Conservation (phyloP, 2,113 vertebrate species). For the Cololabis saira region DNA sequence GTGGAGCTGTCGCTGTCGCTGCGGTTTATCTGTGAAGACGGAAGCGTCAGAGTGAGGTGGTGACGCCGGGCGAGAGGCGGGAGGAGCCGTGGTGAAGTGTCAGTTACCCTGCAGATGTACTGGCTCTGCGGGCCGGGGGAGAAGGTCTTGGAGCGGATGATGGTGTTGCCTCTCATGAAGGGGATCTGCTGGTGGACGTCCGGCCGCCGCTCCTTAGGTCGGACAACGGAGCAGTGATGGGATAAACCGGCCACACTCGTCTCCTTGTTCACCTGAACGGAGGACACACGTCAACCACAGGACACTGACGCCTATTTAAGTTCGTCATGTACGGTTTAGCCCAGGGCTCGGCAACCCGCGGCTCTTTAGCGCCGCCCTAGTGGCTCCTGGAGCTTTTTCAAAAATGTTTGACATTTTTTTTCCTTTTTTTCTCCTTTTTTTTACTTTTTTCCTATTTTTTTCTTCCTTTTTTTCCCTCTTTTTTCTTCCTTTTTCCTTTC, state of each 20-base stretch:
- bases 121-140: slow-evolving; percentile 97
- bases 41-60: neutral
- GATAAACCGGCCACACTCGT: slow-evolving; percentile 87
- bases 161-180: slow-evolving; percentile 93
- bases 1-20: slow-evolving; percentile 99
- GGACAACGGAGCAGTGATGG: slow-evolving; percentile 85
- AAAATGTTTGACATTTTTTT: too few species aligned
- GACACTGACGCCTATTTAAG: too few species aligned
- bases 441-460: too few species aligned
- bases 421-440: too few species aligned
- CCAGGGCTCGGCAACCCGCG: too few species aligned
- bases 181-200: slow-evolving; percentile 84
- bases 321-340: too few species aligned
- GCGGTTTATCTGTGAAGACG: slow-evolving; percentile 88
- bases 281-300: neutral
- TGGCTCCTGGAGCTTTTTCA: too few species aligned
- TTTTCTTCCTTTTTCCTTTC: too few species aligned
- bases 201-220: slow-evolving; percentile 90
- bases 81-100: rapidly evolving
- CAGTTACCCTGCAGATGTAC: slow-evolving; percentile 94
- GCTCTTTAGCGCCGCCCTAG: too few species aligned
- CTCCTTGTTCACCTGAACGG: slow-evolving; percentile 81
- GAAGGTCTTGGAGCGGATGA: slow-evolving; percentile 98
- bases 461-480: too few species aligned
- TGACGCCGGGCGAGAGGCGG: neutral